Conservation (phyloP, 2,113 vertebrate species). For the Corythaeola cristata region DNA sequence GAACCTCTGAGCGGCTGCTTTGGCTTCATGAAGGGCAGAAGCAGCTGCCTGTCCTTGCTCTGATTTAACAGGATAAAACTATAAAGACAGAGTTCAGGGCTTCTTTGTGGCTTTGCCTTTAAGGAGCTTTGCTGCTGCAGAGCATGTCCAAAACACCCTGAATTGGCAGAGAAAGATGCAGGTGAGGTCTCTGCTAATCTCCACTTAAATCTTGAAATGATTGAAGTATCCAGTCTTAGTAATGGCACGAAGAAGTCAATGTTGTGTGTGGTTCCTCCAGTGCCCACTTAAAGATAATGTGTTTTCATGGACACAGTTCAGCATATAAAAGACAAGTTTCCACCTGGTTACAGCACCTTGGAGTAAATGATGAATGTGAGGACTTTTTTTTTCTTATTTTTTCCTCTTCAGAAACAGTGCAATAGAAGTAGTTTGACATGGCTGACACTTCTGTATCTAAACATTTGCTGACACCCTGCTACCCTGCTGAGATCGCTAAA, state of each 20-base stretch:
- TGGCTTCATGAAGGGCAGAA: not conserved
- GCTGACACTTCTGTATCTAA: not conserved
- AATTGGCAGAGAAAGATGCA: not conserved
- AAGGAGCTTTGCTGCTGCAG: not conserved
- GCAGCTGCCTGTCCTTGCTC: not conserved
- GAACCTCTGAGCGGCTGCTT: not conserved
- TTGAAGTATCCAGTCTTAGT: not conserved
- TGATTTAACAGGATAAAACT: not conserved
- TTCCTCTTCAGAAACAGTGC: not conserved
- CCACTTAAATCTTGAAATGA: not conserved
- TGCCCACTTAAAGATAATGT: constrained; percentile 43
- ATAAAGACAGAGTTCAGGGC: not conserved
- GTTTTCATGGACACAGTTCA: constrained; percentile 31
- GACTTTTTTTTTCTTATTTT: not conserved
- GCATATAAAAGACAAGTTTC: constrained; percentile 20
- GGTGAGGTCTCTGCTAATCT: not conserved
- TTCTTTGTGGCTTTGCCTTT: not conserved
- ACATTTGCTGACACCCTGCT: not conserved
- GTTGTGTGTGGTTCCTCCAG: constrained; percentile 16
- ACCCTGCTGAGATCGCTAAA: not conserved
- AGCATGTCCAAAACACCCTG: not conserved
- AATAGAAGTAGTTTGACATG: not conserved
- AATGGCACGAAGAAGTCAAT: not conserved
- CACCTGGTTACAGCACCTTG: constrained; percentile 40
- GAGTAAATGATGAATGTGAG: constrained; percentile 13